Percentiles rank a stretch among this genome's conserved stretches.
Conservation (phyloP, 1,140 invertebrate species). For the Trissolcus basalis region DNA sequence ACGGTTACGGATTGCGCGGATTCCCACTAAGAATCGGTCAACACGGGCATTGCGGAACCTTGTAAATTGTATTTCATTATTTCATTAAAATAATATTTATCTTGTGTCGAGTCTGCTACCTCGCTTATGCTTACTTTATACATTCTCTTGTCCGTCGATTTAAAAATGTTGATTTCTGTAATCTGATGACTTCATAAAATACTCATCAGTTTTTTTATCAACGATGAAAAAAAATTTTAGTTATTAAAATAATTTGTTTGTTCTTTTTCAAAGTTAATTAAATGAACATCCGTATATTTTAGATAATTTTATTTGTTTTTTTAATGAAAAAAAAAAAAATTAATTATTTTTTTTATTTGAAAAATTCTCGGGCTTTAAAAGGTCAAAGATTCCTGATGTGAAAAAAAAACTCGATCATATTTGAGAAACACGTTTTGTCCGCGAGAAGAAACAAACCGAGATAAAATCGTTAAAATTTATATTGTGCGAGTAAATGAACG, state of each 20-base stretch:
- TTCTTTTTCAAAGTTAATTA: no score
- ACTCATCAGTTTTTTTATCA: not conserved
- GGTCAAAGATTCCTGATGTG: not conserved
- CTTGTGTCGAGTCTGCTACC: constrained; percentile 47
- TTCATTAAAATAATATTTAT: constrained; percentile 62
- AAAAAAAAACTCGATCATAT: not conserved
- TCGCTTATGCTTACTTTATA: constrained; percentile 44
- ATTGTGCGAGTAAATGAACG: constrained; percentile 46
- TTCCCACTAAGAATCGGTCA: constrained; percentile 56
- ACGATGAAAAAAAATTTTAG: no score
- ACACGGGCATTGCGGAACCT: constrained; percentile 46
- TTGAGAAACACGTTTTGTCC: constrained; percentile 16
- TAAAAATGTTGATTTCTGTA: constrained; percentile 39
- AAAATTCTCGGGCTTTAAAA: not conserved
- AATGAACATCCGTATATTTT: no score
- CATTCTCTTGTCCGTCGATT: constrained; percentile 39
- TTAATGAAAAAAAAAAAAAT: no score
- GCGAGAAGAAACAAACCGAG: constrained; percentile 17
- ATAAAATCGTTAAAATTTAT: constrained; percentile 39
- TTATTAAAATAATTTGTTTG: no score
- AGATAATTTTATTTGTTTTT: no score
- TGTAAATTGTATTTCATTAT: constrained; percentile 62
- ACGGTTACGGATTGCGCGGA: constrained; percentile 59
- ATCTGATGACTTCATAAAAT: constrained; percentile 46
- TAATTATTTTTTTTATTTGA: no score